Conservation (phyloP, 2,888 invertebrate species). For the Nephrotoma flavescens region DNA sequence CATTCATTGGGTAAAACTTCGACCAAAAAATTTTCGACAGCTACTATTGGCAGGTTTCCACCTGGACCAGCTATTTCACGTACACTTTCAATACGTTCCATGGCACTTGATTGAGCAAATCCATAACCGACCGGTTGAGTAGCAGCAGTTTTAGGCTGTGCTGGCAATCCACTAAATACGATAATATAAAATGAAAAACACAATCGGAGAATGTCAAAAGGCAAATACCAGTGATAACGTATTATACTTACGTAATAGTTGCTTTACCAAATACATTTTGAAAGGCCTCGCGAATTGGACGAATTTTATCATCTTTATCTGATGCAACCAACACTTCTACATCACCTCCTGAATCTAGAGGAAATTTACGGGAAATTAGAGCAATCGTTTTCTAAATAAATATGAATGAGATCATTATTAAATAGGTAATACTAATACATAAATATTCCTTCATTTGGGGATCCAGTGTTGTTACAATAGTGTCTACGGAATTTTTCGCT, state of each 20-base stretch:
- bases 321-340: constrained; percentile 60
- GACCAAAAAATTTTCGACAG: constrained; percentile 60
- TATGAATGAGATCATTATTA: neutral
- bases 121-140: constrained; percentile 67
- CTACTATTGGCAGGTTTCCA: constrained; percentile 47
- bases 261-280: constrained; percentile 67
- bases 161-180: constrained; percentile 41
- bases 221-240: neutral
- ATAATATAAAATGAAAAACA: constrained; percentile 8
- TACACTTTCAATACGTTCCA: constrained; percentile 51
- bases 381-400: constrained; percentile 4
- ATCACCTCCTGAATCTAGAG: constrained; percentile 65
- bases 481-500: constrained; percentile 66
- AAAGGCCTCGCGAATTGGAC: constrained; percentile 64
- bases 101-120: constrained; percentile 56
- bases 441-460: constrained; percentile 82
- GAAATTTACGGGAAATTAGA: constrained; percentile 11
- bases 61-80: constrained; percentile 38
- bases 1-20: constrained; percentile 48
- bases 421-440: constrained; percentile 39
- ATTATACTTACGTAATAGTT: constrained; percentile 49
- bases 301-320: constrained; percentile 59
- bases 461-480: constrained; percentile 75
- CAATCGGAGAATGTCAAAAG: neutral
- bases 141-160: constrained; percentile 47